Evolutionary conservation across 2,797 vertebrate species (phyloP), one percentile per base, ranked within the genome.

Genomic region (Dallia pectoralis): DNA sequence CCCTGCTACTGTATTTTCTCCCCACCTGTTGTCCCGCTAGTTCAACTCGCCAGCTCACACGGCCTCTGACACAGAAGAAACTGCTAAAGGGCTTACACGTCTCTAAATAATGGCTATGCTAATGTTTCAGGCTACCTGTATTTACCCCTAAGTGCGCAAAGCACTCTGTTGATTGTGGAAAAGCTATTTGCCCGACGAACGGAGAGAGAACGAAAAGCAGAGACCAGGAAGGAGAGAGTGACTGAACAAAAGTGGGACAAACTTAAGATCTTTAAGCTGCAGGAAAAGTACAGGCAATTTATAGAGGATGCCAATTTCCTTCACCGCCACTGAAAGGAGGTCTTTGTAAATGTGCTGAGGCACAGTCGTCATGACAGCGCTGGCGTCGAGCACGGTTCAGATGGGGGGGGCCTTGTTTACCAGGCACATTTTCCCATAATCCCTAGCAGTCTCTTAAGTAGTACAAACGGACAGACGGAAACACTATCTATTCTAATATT

Each of bases 71-170:
- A 82, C 82, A 82, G 84, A 71, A 29, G 81, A 84, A 84, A 88
- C 82, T 78, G 82, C 87, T 81, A 80, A 53, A 82, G 27, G 86
- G 82, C 87, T 92, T 89, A 92, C 89, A 91, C 86, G 87, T 88
- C 83, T 87, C 89, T 91, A 89, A 92, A 92, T 92, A 92, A 93
- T 93, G 90, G 87, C n/a, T 87, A 91, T 91, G 91, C 89, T 93
- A 93, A 94, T 92, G 90, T 90, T 86, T 73, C 64, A 81, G 87
- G 88, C 90, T 88, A 90, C 90, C 92, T 91, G 89, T 91, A 89
- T 92, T 93, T 92, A 93, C 90, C 87, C 88, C 87, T 90, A 89
- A 93, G 92, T 92, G 91, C 89, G 86, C 81, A 79, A 85, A 89
- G 89, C 89, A 86, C 90, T 91, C 87, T 88, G 87, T 88, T 91